These are phyloP conservation scores for Troglohyphantes excavatus DNA, from an alignment of 2,888 invertebrate genomes.

Conservation along the genomic window DNA sequence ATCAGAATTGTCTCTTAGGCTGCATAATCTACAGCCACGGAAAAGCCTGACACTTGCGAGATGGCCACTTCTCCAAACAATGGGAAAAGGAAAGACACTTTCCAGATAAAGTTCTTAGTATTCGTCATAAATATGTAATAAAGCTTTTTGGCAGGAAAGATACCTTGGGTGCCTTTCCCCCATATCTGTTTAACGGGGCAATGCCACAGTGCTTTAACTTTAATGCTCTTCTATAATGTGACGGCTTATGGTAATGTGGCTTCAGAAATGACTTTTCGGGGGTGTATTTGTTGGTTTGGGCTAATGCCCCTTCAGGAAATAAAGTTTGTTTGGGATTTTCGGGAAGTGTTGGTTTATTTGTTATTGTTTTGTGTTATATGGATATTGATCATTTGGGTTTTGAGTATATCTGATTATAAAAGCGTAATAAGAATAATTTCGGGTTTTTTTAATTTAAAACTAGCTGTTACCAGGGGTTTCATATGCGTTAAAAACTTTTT, in stretches of 20 bases:
- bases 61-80: slow-evolving; percentile 20
- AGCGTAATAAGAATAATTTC: too few relatives aligned
- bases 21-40: too few relatives aligned
- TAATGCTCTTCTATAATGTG: background rate
- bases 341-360: too few relatives aligned
- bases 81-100: slow-evolving; percentile 21
- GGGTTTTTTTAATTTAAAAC: too few relatives aligned
- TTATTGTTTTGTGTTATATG: too few relatives aligned
- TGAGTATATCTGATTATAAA: too few relatives aligned
- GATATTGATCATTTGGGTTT: too few relatives aligned
- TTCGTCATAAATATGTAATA: slow-evolving; percentile 56
- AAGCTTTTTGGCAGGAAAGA: background rate
- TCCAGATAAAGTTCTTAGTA: slow-evolving; percentile 24
- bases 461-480: too few relatives aligned
- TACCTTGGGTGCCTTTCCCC: background rate
- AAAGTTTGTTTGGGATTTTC: too few relatives aligned
- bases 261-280: background rate
- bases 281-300: background rate
- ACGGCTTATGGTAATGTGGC: slow-evolving; percentile 1
- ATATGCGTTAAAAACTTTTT: too few relatives aligned
- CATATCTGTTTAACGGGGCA: background rate
- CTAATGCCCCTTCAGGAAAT: too few relatives aligned
- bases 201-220: background rate
- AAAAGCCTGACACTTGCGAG: slow-evolving; percentile 22
- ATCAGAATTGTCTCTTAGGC: too few relatives aligned